These are phyloP conservation scores for Pelobates cultripes DNA, from an alignment of 2,797 vertebrate species.

Conservation along the genomic window DNA sequence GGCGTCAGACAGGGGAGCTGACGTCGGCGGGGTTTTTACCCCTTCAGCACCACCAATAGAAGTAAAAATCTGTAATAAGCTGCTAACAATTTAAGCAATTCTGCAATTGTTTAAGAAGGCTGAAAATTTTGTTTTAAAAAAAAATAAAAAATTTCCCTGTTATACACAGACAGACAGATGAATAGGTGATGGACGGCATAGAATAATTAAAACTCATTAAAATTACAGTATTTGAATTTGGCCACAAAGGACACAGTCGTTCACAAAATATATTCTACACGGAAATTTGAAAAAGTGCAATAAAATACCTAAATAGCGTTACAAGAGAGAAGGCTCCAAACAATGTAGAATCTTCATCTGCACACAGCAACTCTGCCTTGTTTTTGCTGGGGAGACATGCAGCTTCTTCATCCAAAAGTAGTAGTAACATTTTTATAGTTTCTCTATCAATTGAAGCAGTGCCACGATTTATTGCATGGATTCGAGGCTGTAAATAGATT, in stretches of 20 bases:
- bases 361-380: constrained; percentile 83
- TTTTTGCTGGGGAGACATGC: constrained; percentile 74
- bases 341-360: constrained; percentile 68
- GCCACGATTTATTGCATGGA: constrained; percentile 86
- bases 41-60: too few species aligned
- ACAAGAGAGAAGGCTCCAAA: constrained; percentile 72
- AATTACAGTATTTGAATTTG: neutral
- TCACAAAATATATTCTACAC: too few species aligned
- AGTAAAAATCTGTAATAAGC: too few species aligned
- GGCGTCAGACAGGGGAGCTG: too few species aligned
- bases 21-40: too few species aligned
- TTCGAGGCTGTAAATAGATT: constrained; percentile 79
- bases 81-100: too few species aligned
- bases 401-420: constrained; percentile 89
- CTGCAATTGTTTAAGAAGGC: too few species aligned
- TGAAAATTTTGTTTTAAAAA: too few species aligned
- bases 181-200: too few species aligned
- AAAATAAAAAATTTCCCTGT: too few species aligned
- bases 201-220: too few species aligned
- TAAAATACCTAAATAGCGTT: constrained; percentile 81
- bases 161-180: too few species aligned
- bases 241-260: neutral
- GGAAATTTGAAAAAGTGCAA: neutral
- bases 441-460: constrained; percentile 88
- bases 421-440: constrained; percentile 82